Evolutionary conservation across 1,140 invertebrate genomes (phyloP).

Genomic region (Aphidius gifuensis): DNA sequence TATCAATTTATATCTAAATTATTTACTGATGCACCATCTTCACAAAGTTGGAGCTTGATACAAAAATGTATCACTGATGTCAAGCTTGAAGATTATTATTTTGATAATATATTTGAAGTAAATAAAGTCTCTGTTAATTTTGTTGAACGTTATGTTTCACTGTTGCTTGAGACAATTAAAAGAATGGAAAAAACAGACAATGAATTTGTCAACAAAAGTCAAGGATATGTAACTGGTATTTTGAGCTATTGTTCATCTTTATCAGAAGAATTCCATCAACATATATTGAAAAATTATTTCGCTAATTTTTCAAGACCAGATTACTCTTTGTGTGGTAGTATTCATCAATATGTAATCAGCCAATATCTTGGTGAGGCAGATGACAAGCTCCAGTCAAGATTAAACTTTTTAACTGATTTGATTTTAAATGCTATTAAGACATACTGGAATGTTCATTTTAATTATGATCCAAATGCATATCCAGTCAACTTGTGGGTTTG

Average conservation of each 20-base stretch:
- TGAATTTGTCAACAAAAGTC: neutral
- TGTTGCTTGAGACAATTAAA: neutral
- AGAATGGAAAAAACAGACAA: neutral
- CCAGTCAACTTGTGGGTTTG: neutral
- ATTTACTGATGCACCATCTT: conserved; percentile 27
- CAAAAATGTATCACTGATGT: conserved; percentile 23
- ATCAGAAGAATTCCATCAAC: neutral
- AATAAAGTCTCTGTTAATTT: conserved; percentile 30
- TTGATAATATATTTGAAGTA: conserved; percentile 17
- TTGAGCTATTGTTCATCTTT: too few relatives aligned
- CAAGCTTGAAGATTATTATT: conserved; percentile 21
- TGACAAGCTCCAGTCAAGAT: neutral
- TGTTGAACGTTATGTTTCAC: conserved; percentile 25
- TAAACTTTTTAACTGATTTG: neutral
- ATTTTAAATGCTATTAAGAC: neutral
- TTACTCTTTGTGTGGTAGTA: too few relatives aligned
- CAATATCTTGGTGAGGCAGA: neutral
- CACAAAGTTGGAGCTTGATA: conserved; percentile 31
- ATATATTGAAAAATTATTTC: neutral
- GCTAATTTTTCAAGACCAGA: neutral
- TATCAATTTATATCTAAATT: conserved; percentile 20
- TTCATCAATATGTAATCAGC: neutral
- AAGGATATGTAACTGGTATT: neutral
- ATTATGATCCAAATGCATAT: neutral
- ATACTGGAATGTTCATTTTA: neutral